Evolutionary conservation across 2,888 invertebrate genomes (phyloP), one percentile per base, ranked within the genome.

Genomic region (Chloroclystis v-ata): DNA sequence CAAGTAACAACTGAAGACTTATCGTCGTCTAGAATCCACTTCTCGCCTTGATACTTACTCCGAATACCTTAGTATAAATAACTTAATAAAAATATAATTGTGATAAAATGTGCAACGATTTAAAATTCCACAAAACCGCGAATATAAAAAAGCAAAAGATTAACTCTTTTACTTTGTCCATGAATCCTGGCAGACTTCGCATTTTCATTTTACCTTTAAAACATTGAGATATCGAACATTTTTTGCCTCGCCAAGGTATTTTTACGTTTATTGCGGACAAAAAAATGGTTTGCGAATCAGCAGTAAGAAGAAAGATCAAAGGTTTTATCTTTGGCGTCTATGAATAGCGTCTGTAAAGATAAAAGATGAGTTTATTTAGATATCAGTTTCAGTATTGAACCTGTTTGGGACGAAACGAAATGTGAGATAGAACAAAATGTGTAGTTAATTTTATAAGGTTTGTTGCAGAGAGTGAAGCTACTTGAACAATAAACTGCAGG

Each of bases 221-320:
- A 58, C 59, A 63, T 63, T 60, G 52, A 61, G 65, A 64, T 60
- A 61, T 63, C 43, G 57, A 57, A 57, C 59, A 59, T 57, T 57
- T 60, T 59, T 59, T 43, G 52, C 51, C 40, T 49, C 57, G 43
- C 57, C 20, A n/a, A 35, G 20, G 20, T 4, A 57, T 64, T 65
- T 66, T 62, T 63, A 52, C 59, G 53, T 61, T 59, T 56, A 63
- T 64, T 65, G 63, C 64, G 55, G 56, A 63, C 54, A 54, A 61
- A 63, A 5, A 14, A 73, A 72, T 65, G 67, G 67, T 64, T 68
- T 67, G 65, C 58, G 61, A 69, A 68, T 67, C 62, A 63, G 66
- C 69, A 72, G 67, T 66, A 66, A 63, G 65, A 62, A 60, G 61
- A 59, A 63, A 60, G 59, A 49, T 53, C 54, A 54, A 56, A 57